Evolutionary conservation across 2,888 invertebrate species (phyloP).

Genomic region (Malthinus seriepunctatus): DNA sequence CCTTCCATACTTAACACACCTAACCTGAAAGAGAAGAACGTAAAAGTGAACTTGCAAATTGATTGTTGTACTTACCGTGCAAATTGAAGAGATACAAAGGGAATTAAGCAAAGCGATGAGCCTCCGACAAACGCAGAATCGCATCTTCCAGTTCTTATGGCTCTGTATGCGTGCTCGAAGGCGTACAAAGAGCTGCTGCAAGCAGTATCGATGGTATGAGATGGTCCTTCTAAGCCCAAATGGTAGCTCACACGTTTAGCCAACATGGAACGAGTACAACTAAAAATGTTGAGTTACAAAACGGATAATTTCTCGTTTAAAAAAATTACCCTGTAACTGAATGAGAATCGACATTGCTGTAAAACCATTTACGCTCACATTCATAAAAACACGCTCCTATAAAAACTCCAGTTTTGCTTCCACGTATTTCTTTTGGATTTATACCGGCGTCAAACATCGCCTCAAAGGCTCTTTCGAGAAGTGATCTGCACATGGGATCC

Average conservation of each 20-base stretch:
- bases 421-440: slow-evolving; percentile 72
- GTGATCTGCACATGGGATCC: slow-evolving; percentile 61
- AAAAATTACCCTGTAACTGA: slow-evolving; percentile 57
- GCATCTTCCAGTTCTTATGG: slow-evolving; percentile 78
- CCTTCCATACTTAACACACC: slow-evolving; percentile 85
- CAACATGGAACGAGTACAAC: slow-evolving; percentile 88
- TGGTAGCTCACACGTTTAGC: slow-evolving; percentile 89
- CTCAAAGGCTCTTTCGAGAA: slow-evolving; percentile 64
- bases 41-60: neutral
- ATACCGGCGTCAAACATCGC: slow-evolving; percentile 63
- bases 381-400: slow-evolving; percentile 78
- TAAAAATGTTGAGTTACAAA: too few species aligned
- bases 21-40: slow-evolving; percentile 51
- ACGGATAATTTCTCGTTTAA: too few species aligned
- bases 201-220: slow-evolving; percentile 87
- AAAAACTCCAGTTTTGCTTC: slow-evolving; percentile 76
- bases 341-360: slow-evolving; percentile 36
- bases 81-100: slow-evolving; percentile 88
- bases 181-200: slow-evolving; percentile 94
- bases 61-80: slow-evolving; percentile 57
- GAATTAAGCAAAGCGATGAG: slow-evolving; percentile 82
- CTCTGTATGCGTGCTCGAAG: slow-evolving; percentile 77
- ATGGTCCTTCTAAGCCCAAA: slow-evolving; percentile 87
- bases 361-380: slow-evolving; percentile 74
- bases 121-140: slow-evolving; percentile 91